A percentile compares a stretch with the other conserved stretches of the same genome.
phyloP scores from a whole-genome alignment of 2,797 vertebrate genomes.

The Mus spretus region DNA sequence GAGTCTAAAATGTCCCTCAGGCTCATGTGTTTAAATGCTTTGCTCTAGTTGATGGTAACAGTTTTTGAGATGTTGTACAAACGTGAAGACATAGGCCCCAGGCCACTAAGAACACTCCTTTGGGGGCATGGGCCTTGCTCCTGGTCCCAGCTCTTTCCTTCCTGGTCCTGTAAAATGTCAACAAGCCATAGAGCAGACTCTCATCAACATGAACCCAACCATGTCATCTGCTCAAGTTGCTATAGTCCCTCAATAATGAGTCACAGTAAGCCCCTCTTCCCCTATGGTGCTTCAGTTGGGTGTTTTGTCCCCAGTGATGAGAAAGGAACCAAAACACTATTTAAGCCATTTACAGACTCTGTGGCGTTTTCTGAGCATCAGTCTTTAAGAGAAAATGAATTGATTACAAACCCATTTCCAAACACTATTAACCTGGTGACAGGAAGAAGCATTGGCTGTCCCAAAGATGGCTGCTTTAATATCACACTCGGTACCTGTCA shows the following conservation, averaged over 20 bases:
- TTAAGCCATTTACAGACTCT: not conserved
- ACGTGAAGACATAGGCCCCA: not conserved
- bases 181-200: not conserved
- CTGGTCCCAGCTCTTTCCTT: not conserved
- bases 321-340: not conserved
- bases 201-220: not conserved
- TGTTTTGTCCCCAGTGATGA: not conserved
- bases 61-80: not conserved
- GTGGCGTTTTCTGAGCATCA: not conserved
- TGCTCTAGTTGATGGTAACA: not conserved
- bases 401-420: constrained; percentile 61
- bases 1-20: not conserved
- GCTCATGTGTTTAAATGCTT: not conserved
- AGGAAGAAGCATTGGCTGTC: not conserved
- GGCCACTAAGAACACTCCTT: not conserved
- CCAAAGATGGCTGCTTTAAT: not conserved
- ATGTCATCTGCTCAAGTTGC: not conserved
- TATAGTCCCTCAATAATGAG: not conserved
- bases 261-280: not conserved
- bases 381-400: constrained; percentile 17
- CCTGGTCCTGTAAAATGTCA: not conserved
- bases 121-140: not conserved
- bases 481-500: not conserved
- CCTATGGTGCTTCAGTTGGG: not conserved
- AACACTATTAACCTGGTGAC: constrained; percentile 18